Conservation (phyloP, 2,888 invertebrate genomes). For the Heliconius ethilla region DNA sequence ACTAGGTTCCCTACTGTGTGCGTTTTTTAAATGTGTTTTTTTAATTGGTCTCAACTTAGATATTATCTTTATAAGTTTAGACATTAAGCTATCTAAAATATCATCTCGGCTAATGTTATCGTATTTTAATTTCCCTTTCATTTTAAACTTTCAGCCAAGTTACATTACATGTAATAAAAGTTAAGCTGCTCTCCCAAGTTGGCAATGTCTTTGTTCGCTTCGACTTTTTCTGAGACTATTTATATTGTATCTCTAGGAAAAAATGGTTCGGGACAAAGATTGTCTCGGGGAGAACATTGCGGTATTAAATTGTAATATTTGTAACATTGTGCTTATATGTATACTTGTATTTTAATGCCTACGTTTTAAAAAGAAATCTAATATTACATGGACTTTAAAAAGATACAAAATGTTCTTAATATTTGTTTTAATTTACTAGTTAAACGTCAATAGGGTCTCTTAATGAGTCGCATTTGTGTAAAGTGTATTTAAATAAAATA, state of each 20-base stretch:
- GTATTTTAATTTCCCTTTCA: slow-evolving; percentile 22
- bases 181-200: slow-evolving; percentile 22
- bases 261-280: slow-evolving; percentile 8
- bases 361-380: not conserved
- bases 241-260: slow-evolving; percentile 11
- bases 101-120: slow-evolving; percentile 18
- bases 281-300: not conserved
- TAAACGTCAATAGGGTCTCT: not conserved
- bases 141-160: slow-evolving; percentile 26
- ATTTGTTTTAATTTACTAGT: not conserved
- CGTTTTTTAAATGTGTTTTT: not conserved
- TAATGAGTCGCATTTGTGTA: too few species aligned
- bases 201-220: slow-evolving; percentile 23
- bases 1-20: too few species aligned
- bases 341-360: not conserved
- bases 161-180: slow-evolving; percentile 28
- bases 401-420: not conserved
- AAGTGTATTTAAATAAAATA: not conserved
- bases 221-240: slow-evolving; percentile 15
- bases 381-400: not conserved
- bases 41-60: not conserved
- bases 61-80: not conserved
- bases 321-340: not conserved
- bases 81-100: slow-evolving; percentile 2
- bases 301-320: not conserved